phyloP scores from a whole-genome alignment of 2,113 vertebrate genomes.

The Rhinoderma darwinii region DNA sequence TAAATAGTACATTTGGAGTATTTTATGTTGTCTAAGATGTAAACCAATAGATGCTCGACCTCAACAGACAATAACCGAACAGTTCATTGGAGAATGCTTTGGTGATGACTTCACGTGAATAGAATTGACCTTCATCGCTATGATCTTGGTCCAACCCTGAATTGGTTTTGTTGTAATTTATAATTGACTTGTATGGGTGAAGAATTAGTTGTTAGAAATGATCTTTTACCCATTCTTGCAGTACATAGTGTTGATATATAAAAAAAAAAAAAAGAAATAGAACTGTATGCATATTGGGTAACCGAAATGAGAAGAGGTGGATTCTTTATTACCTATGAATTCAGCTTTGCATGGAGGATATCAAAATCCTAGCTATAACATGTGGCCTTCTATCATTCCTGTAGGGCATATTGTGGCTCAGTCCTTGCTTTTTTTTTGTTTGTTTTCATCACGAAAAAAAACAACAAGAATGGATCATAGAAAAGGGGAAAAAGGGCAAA shows the following conservation, averaged over 20 bases:
- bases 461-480: too few species aligned
- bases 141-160: background rate
- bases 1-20: conserved; percentile 84
- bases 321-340: background rate
- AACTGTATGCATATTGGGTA: background rate
- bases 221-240: background rate
- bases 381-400: background rate
- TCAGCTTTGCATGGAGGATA: too few species aligned
- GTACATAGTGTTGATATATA: background rate
- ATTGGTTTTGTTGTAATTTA: background rate
- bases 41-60: conserved; percentile 83
- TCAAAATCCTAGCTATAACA: background rate
- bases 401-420: background rate
- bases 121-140: background rate
- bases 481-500: too few species aligned
- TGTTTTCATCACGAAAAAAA: too few species aligned
- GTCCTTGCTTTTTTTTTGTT: too few species aligned
- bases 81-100: conserved; percentile 66
- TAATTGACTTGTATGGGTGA: background rate
- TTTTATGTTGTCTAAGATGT: conserved; percentile 62
- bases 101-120: conserved; percentile 27
- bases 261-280: background rate
- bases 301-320: background rate
- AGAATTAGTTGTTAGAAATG: background rate
- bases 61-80: conserved; percentile 79